A percentile compares a stretch with the other conserved stretches of the same genome.
These are phyloP conservation scores for Habrosyne pyritoides DNA, from an alignment of 2,888 invertebrate species.

Conservation along the genomic window DNA sequence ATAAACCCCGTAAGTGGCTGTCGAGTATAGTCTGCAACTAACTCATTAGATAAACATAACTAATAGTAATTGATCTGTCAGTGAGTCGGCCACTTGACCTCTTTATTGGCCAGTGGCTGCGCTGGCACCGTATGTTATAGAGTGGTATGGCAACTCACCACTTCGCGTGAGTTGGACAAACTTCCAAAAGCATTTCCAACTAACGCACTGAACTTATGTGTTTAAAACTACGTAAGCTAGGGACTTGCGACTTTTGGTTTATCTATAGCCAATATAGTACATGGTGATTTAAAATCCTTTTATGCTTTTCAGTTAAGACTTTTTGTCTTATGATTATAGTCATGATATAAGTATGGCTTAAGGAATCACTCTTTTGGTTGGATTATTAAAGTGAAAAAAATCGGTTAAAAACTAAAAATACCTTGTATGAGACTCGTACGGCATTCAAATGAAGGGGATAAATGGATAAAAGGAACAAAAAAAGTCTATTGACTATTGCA, in stretches of 20 bases:
- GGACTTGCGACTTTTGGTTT: neutral
- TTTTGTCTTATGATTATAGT: too few relatives aligned
- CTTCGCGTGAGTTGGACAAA: neutral
- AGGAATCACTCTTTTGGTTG: too few relatives aligned
- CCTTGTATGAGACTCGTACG: too few relatives aligned
- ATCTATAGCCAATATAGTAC: too few relatives aligned
- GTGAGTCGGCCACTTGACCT: neutral
- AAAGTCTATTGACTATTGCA: too few relatives aligned
- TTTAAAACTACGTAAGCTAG: neutral
- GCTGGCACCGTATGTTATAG: neutral
- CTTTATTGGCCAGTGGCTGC: neutral
- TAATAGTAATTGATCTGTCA: conserved; percentile 1
- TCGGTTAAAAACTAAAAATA: too few relatives aligned
- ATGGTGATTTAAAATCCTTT: too few relatives aligned
- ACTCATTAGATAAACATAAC: neutral
- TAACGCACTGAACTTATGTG: conserved; percentile 1
- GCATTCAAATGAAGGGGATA: too few relatives aligned
- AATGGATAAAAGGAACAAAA: too few relatives aligned
- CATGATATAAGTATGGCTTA: too few relatives aligned
- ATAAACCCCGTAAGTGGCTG: neutral
- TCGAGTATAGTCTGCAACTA: neutral
- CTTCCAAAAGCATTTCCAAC: neutral
- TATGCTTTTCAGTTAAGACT: too few relatives aligned
- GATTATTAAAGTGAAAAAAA: too few relatives aligned
- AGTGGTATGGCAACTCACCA: neutral